These are phyloP conservation scores for Rhynchophorus ferrugineus DNA, from an alignment of 1,140 invertebrate species.

Conservation along the genomic window DNA sequence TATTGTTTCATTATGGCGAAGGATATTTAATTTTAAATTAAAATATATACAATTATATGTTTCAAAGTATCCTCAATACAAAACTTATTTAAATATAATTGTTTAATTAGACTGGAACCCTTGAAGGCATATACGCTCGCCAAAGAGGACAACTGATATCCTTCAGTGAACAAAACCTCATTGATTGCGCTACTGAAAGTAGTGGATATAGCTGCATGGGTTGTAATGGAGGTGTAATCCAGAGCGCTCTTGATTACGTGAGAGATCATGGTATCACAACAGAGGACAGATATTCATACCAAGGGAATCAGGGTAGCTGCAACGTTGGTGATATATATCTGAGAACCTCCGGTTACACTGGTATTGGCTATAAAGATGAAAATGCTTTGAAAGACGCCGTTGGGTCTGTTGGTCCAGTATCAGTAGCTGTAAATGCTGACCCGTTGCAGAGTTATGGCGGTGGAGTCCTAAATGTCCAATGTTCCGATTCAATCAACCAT, in stretches of 20 bases:
- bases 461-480: constrained; percentile 17
- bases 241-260: constrained; percentile 84
- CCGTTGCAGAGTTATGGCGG: constrained; percentile 15
- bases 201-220: constrained; percentile 56
- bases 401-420: constrained; percentile 69
- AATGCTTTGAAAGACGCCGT: constrained; percentile 9
- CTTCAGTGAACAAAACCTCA: constrained; percentile 92
- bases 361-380: constrained; percentile 40
- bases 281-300: constrained; percentile 81
- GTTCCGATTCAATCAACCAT: constrained; percentile 18
- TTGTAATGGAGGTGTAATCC: constrained; percentile 74
- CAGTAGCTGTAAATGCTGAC: constrained; percentile 82
- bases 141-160: constrained; percentile 74
- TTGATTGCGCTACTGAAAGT: constrained; percentile 84
- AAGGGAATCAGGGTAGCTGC: constrained; percentile 60
- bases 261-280: constrained; percentile 87
- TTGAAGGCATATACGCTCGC: constrained; percentile 91
- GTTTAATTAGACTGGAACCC: constrained; percentile 74
- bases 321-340: background rate
- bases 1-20: background rate
- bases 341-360: background rate
- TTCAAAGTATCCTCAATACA: background rate
- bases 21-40: background rate
- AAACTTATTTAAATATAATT: constrained; percentile 2
- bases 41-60: constrained; percentile 58